Percentiles rank a stretch among this genome's conserved stretches.
phyloP scores from a whole-genome alignment of 2,113 vertebrate species.

The Xiphophorus hellerii region DNA sequence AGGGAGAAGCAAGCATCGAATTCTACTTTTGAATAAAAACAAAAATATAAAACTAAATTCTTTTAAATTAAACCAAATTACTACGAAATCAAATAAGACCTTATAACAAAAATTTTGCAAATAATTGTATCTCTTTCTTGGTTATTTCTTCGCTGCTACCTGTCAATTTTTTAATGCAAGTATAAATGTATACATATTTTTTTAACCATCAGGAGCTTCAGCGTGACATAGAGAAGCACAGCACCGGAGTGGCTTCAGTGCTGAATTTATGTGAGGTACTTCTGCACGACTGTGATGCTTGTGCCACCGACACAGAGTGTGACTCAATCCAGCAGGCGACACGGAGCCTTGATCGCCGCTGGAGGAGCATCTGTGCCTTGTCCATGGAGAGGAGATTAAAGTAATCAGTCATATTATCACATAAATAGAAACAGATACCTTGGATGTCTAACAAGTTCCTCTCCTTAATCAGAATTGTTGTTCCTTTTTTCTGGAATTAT shows the following conservation, averaged over 20 bases:
- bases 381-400: conserved; percentile 95
- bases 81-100: too few relatives aligned
- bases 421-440: not conserved
- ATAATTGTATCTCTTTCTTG: not conserved
- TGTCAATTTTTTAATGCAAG: too few relatives aligned
- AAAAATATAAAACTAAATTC: too few relatives aligned
- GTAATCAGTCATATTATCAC: conserved; percentile 70
- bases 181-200: too few relatives aligned
- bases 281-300: conserved; percentile 96
- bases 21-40: too few relatives aligned
- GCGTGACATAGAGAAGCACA: conserved; percentile 97
- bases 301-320: conserved; percentile 92
- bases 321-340: conserved; percentile 98
- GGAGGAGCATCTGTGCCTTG: conserved; percentile 96
- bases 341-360: conserved; percentile 92
- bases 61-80: too few relatives aligned
- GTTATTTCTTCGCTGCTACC: not conserved
- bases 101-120: too few relatives aligned
- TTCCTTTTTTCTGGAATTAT: not conserved
- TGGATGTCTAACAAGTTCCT: not conserved
- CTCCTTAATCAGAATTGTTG: not conserved
- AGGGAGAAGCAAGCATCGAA: too few relatives aligned
- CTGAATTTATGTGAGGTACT: conserved; percentile 97
- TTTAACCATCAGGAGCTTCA: conserved; percentile 86
- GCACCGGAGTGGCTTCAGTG: conserved; percentile 94